Percentiles rank a stretch among this genome's conserved stretches.
Conservation (phyloP, 1,140 invertebrate species). For the Oedothorax gibbosus region DNA sequence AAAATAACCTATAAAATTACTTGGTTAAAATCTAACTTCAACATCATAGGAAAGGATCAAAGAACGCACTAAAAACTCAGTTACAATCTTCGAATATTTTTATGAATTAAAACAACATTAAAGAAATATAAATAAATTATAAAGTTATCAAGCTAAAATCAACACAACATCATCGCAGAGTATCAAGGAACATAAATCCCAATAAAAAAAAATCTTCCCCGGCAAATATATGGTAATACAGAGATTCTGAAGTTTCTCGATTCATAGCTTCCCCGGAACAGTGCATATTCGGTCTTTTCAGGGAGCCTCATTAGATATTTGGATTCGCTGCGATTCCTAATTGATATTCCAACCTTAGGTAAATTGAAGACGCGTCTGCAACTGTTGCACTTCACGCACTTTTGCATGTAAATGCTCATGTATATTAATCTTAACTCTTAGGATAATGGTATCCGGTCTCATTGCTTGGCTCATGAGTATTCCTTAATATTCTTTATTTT, state of each 20-base stretch:
- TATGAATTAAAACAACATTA: no score
- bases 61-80: no score
- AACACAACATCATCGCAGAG: background rate
- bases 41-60: no score
- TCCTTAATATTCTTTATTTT: slow-evolving; percentile 57
- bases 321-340: slow-evolving; percentile 38
- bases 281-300: slow-evolving; percentile 45
- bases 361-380: slow-evolving; percentile 46
- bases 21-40: no score
- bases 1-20: no score
- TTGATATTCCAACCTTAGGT: slow-evolving; percentile 58
- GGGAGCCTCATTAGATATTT: slow-evolving; percentile 55
- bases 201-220: slow-evolving; percentile 31
- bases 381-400: slow-evolving; percentile 46
- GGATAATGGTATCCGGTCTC: slow-evolving; percentile 48
- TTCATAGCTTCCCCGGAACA: slow-evolving; percentile 33
- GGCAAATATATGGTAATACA: slow-evolving; percentile 42
- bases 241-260: slow-evolving; percentile 22
- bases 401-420: slow-evolving; percentile 59
- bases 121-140: no score
- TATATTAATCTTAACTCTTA: slow-evolving; percentile 59
- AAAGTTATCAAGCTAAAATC: no score
- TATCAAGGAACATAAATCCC: slow-evolving; percentile 34
- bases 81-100: no score
- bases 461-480: slow-evolving; percentile 29